Base-by-base conservation (phyloP, 2,888 invertebrate species). In the Dromius quadrimaculatus region DNA sequence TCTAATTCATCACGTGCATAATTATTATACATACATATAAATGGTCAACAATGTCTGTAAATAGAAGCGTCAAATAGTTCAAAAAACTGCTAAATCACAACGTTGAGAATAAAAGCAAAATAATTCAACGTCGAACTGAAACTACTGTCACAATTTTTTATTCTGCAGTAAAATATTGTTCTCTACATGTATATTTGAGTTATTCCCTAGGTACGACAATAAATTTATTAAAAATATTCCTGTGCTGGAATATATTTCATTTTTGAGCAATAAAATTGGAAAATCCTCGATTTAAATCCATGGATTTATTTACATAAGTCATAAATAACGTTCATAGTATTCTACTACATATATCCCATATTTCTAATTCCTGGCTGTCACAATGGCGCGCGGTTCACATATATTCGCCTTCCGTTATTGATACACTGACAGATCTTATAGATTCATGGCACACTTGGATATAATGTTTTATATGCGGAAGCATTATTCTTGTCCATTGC, bases 401-500 rank as follows among this genome's bases (percentile, higher is more conserved):
- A 57, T 57, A 57, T 57, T 57, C n/a, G n/a, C n/a, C n/a, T n/a
- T 57, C 32, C 28, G 28, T 32, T n/a, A 57, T 57, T 57, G 57
- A 57, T 57, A 57, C 57, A 57, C 32, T 32, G 57, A 57, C 57
- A 57, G 57, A 32, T 57, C 57, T 57, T 57, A 57, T 57, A 57
- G 57, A 57, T 57, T 57, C 57, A 57, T 57, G 32, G 57, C 57
- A 57, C 57, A 57, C 28, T 34, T 17, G 57, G 17, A 57, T 57
- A 61, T 61, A 61, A 61, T 61, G 36, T 38, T 61, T 61, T 38
- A 61, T 61, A 61, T 36, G 36, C 36, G 11, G 38, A 36, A 36
- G 38, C 61, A 61, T 61, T 61, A 61, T 61, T 61, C 61, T 61
- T 61, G 61, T 61, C 61, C 38, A 38, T 38, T 36, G 61, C 38